phyloP scores from a whole-genome alignment of 2,797 vertebrate genomes.

The Hapalemur alaotrensis region DNA sequence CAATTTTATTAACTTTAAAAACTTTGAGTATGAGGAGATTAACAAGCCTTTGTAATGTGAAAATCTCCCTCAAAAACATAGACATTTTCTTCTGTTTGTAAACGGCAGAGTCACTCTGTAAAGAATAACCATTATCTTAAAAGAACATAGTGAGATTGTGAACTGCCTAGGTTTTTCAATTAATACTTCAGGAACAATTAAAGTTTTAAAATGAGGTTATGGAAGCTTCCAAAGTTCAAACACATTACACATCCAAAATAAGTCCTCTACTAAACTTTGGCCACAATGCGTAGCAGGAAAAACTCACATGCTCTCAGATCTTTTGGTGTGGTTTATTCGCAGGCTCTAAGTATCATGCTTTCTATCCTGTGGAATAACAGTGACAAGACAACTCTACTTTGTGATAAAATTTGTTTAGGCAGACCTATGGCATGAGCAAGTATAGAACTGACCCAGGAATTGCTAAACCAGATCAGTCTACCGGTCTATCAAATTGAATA shows the following conservation, averaged over 20 bases:
- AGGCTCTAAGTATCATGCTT: not conserved
- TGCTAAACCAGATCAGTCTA: not conserved
- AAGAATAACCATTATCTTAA: not conserved
- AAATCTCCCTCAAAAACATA: conserved; percentile 63
- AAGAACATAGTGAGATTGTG: not conserved
- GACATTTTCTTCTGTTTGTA: conserved; percentile 68
- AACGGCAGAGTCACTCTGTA: not conserved
- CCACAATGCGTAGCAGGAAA: not conserved
- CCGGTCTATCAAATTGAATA: not conserved
- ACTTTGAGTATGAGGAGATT: conserved; percentile 55
- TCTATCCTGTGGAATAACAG: not conserved
- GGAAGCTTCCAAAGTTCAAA: not conserved
- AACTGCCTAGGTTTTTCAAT: not conserved
- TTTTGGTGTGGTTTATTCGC: not conserved
- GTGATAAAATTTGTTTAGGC: not conserved
- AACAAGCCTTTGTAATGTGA: conserved; percentile 70
- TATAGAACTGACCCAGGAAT: not conserved
- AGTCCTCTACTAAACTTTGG: not conserved
- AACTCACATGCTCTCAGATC: not conserved
- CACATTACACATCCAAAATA: not conserved
- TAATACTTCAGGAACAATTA: not conserved
- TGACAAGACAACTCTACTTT: not conserved
- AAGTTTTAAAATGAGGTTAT: not conserved
- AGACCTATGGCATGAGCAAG: not conserved
- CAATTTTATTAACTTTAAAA: conserved; percentile 25